Percentiles rank a stretch among this genome's conserved stretches.
Conservation (phyloP, 2,888 invertebrate genomes). For the Chymomyza procnemis region DNA sequence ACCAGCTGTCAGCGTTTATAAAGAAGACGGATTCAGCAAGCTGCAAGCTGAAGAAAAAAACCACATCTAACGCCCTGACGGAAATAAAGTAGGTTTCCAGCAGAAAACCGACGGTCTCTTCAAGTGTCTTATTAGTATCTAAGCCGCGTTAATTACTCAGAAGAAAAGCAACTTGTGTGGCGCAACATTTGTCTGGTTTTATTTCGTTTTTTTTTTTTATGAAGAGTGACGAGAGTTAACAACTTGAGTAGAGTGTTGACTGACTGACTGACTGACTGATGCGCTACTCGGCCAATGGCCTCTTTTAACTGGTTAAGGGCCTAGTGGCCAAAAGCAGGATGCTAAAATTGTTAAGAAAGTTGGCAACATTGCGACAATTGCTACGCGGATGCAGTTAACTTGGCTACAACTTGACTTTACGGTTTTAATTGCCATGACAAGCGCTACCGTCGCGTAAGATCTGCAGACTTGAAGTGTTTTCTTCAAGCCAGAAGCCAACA, state of each 20-base stretch:
- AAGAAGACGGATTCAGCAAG: constrained; percentile 65
- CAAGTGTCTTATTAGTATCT: not conserved
- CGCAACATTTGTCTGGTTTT: constrained; percentile 16
- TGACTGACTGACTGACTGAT: not conserved
- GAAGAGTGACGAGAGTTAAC: not conserved
- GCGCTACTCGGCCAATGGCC: constrained; percentile 1
- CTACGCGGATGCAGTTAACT: constrained; percentile 48
- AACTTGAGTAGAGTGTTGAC: not conserved
- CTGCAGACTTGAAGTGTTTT: constrained; percentile 14
- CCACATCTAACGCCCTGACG: constrained; percentile 14
- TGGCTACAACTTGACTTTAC: constrained; percentile 14
- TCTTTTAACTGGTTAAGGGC: constrained; percentile 2
- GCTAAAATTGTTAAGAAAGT: constrained; percentile 52
- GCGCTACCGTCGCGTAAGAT: not conserved
- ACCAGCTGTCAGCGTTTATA: constrained; percentile 57
- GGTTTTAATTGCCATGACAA: constrained; percentile 54
- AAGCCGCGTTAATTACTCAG: constrained; percentile 36
- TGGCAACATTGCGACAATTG: constrained; percentile 23
- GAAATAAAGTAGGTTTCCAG: constrained; percentile 45
- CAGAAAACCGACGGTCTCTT: constrained; percentile 16
- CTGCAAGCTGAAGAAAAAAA: constrained; percentile 16
- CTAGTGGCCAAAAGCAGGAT: not conserved
- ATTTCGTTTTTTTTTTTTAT: too few species aligned
- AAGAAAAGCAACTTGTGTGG: constrained; percentile 28
- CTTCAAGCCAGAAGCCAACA: constrained; percentile 33